A percentile compares a stretch with the other conserved stretches of the same genome.
Conservation (phyloP, 2,888 invertebrate genomes). For the Ormyrus pomaceus region DNA sequence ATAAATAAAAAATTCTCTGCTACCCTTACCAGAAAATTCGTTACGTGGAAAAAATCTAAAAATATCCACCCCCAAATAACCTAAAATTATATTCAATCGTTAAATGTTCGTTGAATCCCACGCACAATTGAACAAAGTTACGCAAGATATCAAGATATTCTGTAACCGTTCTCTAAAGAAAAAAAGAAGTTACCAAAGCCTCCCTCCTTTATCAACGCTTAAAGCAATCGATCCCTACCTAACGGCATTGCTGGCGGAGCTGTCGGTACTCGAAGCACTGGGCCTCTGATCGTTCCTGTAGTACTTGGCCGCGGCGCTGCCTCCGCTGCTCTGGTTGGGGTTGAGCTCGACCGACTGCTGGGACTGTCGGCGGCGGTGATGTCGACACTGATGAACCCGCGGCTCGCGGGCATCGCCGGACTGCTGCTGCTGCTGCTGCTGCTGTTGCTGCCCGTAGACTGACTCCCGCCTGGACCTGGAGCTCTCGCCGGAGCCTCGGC, state of each 20-base stretch:
- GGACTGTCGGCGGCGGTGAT: conserved; percentile 73
- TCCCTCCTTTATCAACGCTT: too few relatives aligned
- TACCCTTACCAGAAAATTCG: too few relatives aligned
- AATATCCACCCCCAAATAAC: too few relatives aligned
- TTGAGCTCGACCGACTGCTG: conserved; percentile 70
- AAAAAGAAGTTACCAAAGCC: too few relatives aligned
- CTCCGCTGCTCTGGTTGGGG: conserved; percentile 57
- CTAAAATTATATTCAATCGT: too few relatives aligned
- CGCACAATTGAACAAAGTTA: too few relatives aligned
- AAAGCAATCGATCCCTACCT: conserved; percentile 61
- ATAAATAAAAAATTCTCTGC: too few relatives aligned
- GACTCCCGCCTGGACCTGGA: conserved; percentile 85
- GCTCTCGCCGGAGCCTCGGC: conserved; percentile 84
- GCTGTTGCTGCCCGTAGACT: conserved; percentile 63
- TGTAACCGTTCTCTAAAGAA: too few relatives aligned
- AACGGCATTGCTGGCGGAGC: conserved; percentile 70
- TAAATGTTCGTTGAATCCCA: too few relatives aligned
- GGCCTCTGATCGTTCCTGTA: conserved; percentile 83
- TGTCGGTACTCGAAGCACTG: conserved; percentile 82
- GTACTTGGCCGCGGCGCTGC: conserved; percentile 73
- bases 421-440: too few relatives aligned
- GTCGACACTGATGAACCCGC: conserved; percentile 71
- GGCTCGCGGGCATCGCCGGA: conserved; percentile 56
- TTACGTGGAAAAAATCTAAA: too few relatives aligned
- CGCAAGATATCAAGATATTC: too few relatives aligned